Evolutionary conservation across 1,140 invertebrate genomes (phyloP).

Genomic region (Ylistrum balloti): DNA sequence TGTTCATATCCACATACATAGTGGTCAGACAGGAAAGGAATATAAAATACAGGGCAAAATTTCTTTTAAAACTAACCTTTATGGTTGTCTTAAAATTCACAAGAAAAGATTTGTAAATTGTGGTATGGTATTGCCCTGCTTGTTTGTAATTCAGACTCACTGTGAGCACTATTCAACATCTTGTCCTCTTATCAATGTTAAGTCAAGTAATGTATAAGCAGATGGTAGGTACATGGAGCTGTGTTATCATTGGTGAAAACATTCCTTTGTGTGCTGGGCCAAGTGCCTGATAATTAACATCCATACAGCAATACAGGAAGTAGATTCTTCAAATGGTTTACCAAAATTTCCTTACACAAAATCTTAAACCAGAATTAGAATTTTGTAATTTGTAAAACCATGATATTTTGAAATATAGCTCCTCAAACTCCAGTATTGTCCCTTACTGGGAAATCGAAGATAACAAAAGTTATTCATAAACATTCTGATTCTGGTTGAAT

Average conservation of each 20-base stretch:
- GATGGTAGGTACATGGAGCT: neutral
- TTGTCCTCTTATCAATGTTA: slow-evolving; percentile 7
- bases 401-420: too few relatives aligned
- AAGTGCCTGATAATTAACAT: slow-evolving; percentile 6
- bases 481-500: too few relatives aligned
- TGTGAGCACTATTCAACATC: neutral
- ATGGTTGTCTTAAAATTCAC: too few relatives aligned
- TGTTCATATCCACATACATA: too few relatives aligned
- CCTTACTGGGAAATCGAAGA: too few relatives aligned
- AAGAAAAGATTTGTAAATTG: too few relatives aligned
- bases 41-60: too few relatives aligned
- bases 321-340: neutral
- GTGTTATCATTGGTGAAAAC: neutral
- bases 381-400: neutral
- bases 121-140: too few relatives aligned
- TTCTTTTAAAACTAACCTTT: too few relatives aligned
- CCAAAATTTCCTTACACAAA: neutral
- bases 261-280: neutral
- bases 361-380: neutral
- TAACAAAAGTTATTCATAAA: too few relatives aligned
- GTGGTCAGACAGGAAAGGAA: too few relatives aligned
- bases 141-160: neutral
- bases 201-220: neutral
- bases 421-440: too few relatives aligned
- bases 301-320: slow-evolving; percentile 20